Evolutionary conservation across 2,797 vertebrate species (phyloP), one percentile per base, ranked within the genome.

Genomic region (Gymnodraco acuticeps): DNA sequence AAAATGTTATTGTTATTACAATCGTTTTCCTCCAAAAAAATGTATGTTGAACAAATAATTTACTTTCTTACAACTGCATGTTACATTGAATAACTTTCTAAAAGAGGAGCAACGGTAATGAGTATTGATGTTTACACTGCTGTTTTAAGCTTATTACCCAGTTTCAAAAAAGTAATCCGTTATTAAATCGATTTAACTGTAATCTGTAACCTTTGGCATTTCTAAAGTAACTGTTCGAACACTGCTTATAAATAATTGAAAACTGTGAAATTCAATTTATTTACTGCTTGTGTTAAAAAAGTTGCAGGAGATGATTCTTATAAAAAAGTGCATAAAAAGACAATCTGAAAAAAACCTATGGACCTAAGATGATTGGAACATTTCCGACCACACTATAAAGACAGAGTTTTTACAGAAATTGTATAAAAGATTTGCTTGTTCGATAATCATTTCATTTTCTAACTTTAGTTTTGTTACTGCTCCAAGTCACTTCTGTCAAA

Each of bases 401-500:
- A 73, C n/a, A 16, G 15, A 0, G 0, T 51, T 62, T 56, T 52
- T 72, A 64, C 38, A 70, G 10, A 56, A 27, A 41, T 56, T 0
- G 46, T 31, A 55, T 38, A 16, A 58, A 61, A 75, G 46, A 20
- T 5, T 5, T 52, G 6, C 27, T 27, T 27, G 16, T 59, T 66
- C 54, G 12, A 27, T 64, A 43, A 41, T 50, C 59, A 51, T 14
- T 68, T 33, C 0, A 54, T 54, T 60, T 64, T 73, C n/a, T 38
- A 19, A 48, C 6, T n/a, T 65, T 1, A 67, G 69, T 54, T 48
- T 1, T 64, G 48, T 63, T 48, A 47, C 45, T 45, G 23, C 41
- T 31, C 17, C 64, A 51, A 54, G 59, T 64, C 51, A 50, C 58
- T 75, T 41, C 69, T 42, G 38, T 85, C 48, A 56, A 60, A 77